A percentile compares a stretch with the other conserved stretches of the same genome.
phyloP scores from a whole-genome alignment of 2,888 invertebrate species.

The Drosophila ochracea region DNA sequence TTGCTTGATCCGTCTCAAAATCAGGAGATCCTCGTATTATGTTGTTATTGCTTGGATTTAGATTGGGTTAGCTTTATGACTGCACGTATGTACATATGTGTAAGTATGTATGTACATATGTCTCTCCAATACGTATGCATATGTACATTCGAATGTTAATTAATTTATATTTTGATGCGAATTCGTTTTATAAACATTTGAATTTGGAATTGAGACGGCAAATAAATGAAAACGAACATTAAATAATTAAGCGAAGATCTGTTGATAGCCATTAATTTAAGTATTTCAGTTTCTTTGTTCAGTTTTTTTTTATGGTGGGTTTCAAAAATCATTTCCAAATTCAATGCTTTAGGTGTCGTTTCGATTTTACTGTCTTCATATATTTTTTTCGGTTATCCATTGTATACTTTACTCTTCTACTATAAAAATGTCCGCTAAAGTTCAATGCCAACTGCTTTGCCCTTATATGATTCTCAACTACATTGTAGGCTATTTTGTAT shows the following conservation, averaged over 20 bases:
- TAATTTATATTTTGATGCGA: conserved; percentile 35
- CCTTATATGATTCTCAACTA: conserved; percentile 40
- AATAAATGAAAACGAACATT: conserved; percentile 9
- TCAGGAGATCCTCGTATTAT: conserved; percentile 8
- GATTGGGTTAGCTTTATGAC: conserved; percentile 31
- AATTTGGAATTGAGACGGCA: conserved; percentile 37
- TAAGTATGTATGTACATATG: conserved; percentile 39
- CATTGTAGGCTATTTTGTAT: conserved; percentile 51
- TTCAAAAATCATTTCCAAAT: conserved; percentile 69
- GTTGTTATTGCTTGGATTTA: conserved; percentile 16
- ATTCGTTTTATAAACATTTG: conserved; percentile 15
- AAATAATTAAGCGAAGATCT: conserved; percentile 21
- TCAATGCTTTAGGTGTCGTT: conserved; percentile 41
- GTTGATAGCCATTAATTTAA: conserved; percentile 18
- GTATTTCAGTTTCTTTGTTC: conserved; percentile 25
- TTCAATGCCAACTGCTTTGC: conserved; percentile 32
- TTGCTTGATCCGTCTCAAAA: conserved; percentile 15
- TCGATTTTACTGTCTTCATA: conserved; percentile 26
- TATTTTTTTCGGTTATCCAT: conserved; percentile 24
- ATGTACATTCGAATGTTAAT: conserved; percentile 51
- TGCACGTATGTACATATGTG: conserved; percentile 39
- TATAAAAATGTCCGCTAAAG: conserved; percentile 44
- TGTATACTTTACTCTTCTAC: conserved; percentile 34
- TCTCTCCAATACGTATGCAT: conserved; percentile 44
- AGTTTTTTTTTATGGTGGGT: conserved; percentile 59